Evolutionary conservation across 30 jellyfish, hydroid and myxozoan species (phyloP).

Genomic region (Aurelia aurita): DNA sequence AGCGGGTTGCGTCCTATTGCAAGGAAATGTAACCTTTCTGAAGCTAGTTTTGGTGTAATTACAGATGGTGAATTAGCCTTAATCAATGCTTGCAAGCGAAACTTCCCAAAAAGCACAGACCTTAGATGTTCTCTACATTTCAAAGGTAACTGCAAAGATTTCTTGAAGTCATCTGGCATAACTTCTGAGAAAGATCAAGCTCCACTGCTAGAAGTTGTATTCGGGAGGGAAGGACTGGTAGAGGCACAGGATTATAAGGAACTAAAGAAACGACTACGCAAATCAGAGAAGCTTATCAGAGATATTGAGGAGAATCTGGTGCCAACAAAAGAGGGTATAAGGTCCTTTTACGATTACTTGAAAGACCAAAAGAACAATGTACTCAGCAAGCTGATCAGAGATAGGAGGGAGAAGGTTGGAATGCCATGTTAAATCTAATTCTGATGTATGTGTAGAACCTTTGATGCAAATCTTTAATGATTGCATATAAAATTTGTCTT

Average conservation of each 20-base stretch:
- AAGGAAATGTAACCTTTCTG: background rate
- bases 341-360: too few species aligned
- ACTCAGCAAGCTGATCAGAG: too few species aligned
- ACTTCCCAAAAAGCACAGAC: background rate
- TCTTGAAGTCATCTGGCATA: conserved; percentile 18
- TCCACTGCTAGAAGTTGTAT: conserved; percentile 13
- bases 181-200: background rate
- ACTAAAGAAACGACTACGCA: too few species aligned
- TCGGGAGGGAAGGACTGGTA: conserved; percentile 13
- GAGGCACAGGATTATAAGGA: too few species aligned
- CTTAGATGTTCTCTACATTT: conserved; percentile 18
- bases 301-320: background rate
- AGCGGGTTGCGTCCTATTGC: conserved; percentile 8
- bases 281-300: too few species aligned
- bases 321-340: background rate
- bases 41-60: too few species aligned
- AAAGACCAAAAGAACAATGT: too few species aligned
- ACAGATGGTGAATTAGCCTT: conserved; percentile 28
- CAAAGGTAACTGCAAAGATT: conserved; percentile 10
- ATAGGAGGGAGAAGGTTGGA: too few species aligned
- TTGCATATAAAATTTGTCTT: too few species aligned
- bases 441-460: too few species aligned
- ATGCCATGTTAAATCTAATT: too few species aligned
- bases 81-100: conserved; percentile 16
- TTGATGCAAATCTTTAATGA: too few species aligned